Percentiles rank a stretch among this genome's conserved stretches.
These are phyloP conservation scores for Ceuthmochares aereus DNA, from an alignment of 2,113 vertebrate species.

Conservation along the genomic window DNA sequence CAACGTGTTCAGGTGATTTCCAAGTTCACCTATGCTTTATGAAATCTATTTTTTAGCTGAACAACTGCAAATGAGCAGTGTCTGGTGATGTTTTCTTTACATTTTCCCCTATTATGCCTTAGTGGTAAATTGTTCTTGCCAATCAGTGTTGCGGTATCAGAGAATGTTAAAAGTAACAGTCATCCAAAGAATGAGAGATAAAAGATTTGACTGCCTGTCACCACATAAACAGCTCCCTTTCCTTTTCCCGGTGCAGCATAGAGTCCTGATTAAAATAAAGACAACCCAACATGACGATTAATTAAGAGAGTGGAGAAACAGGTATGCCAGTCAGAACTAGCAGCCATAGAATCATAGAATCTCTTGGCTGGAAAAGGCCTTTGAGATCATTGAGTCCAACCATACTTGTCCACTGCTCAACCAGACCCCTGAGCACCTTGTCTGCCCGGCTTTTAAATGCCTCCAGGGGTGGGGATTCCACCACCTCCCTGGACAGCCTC, in stretches of 20 bases:
- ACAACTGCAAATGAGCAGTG: constrained; percentile 61
- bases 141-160: constrained; percentile 50
- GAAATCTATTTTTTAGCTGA: constrained; percentile 78
- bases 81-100: constrained; percentile 70
- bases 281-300: background rate
- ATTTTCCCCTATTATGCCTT: constrained; percentile 71
- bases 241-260: background rate
- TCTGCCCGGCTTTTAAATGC: too few species aligned
- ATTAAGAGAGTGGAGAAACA: background rate
- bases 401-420: too few species aligned
- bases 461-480: too few species aligned
- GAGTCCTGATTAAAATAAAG: background rate
- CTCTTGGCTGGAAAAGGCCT: too few species aligned
- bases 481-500: too few species aligned
- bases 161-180: background rate
- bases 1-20: constrained; percentile 44
- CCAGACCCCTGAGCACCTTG: too few species aligned
- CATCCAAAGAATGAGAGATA: background rate
- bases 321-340: background rate
- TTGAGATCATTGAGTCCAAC: too few species aligned
- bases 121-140: constrained; percentile 65
- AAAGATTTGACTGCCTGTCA: background rate
- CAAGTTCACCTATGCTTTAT: constrained; percentile 68
- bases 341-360: background rate
- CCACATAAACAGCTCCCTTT: background rate